These are phyloP conservation scores for Xiphophorus hellerii DNA, from an alignment of 2,113 vertebrate genomes.

Conservation along the genomic window DNA sequence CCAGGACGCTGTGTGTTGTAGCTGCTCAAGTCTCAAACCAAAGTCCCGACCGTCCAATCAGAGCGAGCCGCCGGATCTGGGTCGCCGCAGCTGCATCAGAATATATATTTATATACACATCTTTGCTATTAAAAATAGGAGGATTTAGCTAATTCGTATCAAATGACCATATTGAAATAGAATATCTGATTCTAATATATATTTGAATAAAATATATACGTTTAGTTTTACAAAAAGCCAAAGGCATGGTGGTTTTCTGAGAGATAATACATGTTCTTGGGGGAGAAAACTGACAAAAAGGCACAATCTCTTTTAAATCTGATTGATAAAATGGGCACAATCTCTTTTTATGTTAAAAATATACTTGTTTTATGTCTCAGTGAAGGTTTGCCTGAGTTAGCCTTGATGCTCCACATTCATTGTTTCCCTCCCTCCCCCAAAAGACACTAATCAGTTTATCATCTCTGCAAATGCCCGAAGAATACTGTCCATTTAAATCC, in stretches of 20 bases:
- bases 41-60: slow-evolving; percentile 11
- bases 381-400: slow-evolving; percentile 71
- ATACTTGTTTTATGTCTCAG: slow-evolving; percentile 43
- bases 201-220: slow-evolving; percentile 75
- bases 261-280: slow-evolving; percentile 30
- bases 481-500: slow-evolving; percentile 51
- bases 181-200: slow-evolving; percentile 75
- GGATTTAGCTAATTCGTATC: slow-evolving; percentile 72
- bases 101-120: slow-evolving; percentile 63
- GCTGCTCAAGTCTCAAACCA: background rate
- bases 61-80: background rate
- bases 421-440: background rate
- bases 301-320: slow-evolving; percentile 66
- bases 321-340: slow-evolving; percentile 51
- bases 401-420: slow-evolving; percentile 60
- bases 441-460: background rate
- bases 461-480: slow-evolving; percentile 61
- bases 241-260: slow-evolving; percentile 63
- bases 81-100: slow-evolving; percentile 55
- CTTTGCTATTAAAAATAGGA: slow-evolving; percentile 74
- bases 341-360: slow-evolving; percentile 49
- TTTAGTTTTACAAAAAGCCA: slow-evolving; percentile 60
- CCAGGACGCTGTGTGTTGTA: slow-evolving; percentile 13
- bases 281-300: slow-evolving; percentile 65
- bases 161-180: slow-evolving; percentile 77